A percentile compares a stretch with the other conserved stretches of the same genome.
These are phyloP conservation scores for Sarotherodon lohbergeri DNA, from an alignment of 2,113 vertebrate genomes.

Conservation along the genomic window DNA sequence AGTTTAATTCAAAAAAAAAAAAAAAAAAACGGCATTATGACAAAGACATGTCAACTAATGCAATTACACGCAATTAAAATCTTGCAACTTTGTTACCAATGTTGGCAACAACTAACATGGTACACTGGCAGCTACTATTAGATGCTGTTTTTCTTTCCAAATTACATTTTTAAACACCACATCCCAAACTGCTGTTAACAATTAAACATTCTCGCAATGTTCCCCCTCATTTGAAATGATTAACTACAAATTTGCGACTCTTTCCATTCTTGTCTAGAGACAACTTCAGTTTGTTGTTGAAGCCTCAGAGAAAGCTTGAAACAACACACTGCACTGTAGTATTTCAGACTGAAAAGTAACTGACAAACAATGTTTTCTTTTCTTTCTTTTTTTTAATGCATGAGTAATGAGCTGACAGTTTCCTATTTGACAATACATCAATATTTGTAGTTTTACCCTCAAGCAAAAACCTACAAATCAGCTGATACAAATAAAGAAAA, in stretches of 20 bases:
- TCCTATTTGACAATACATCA: neutral
- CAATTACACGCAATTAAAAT: neutral
- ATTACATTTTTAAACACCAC: neutral
- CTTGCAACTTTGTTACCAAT: neutral
- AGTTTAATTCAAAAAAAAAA: neutral
- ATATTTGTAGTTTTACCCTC: neutral
- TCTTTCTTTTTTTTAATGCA: neutral
- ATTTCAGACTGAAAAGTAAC: neutral
- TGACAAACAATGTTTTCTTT: accelerated
- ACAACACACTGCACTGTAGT: neutral
- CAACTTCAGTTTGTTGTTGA: neutral
- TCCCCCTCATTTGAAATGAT: neutral
- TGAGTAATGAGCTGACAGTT: neutral
- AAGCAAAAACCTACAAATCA: neutral
- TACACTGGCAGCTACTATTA: neutral
- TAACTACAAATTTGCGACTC: neutral
- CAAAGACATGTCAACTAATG: neutral
- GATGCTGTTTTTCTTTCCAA: neutral
- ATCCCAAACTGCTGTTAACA: neutral
- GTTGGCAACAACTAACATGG: neutral
- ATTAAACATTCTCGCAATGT: neutral
- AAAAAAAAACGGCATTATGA: neutral
- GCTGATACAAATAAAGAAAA: neutral
- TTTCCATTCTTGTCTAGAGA: neutral
- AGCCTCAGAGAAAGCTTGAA: neutral